Percentiles rank a stretch among this genome's conserved stretches.
Evolutionary conservation across 2,888 invertebrate genomes (phyloP).

Genomic region (Metellina segmentata): DNA sequence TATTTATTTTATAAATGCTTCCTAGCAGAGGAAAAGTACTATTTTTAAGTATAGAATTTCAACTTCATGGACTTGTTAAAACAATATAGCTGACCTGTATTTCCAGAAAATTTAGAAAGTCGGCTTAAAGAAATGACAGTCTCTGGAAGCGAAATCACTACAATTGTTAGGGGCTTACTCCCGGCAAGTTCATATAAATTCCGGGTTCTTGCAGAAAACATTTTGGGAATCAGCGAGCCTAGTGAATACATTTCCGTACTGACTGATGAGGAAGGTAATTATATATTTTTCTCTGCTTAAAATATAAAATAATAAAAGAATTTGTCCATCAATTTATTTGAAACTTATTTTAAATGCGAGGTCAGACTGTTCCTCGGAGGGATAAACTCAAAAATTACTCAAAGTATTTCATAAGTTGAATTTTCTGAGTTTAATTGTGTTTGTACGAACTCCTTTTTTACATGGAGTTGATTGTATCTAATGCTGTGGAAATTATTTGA

Average conservation of each 20-base stretch:
- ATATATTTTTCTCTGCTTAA: background rate
- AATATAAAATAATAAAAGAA: background rate
- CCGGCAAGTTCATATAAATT: slow-evolving; percentile 77
- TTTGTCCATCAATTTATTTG: too few relatives aligned
- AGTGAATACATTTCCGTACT: slow-evolving; percentile 77
- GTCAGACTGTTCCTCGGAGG: background rate
- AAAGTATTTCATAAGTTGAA: background rate
- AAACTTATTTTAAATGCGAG: too few relatives aligned
- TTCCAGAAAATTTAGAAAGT: background rate
- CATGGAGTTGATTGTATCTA: too few relatives aligned
- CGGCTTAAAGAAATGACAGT: slow-evolving; percentile 67
- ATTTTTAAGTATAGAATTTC: too few relatives aligned
- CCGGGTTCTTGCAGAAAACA: slow-evolving; percentile 77
- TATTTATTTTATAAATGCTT: too few relatives aligned
- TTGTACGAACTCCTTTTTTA: too few relatives aligned
- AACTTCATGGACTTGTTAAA: too few relatives aligned
- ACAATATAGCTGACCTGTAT: background rate
- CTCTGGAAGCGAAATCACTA: slow-evolving; percentile 75
- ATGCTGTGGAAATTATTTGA: too few relatives aligned
- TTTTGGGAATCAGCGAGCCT: slow-evolving; percentile 77
- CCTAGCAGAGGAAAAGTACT: too few relatives aligned
- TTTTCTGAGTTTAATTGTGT: too few relatives aligned
- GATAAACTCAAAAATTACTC: background rate
- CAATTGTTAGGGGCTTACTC: slow-evolving; percentile 73
- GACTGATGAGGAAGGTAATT: slow-evolving; percentile 76